Evolutionary conservation across 2,797 vertebrate genomes (phyloP), one percentile per base, ranked within the genome.

Genomic region (Aulostomus chinensis): DNA sequence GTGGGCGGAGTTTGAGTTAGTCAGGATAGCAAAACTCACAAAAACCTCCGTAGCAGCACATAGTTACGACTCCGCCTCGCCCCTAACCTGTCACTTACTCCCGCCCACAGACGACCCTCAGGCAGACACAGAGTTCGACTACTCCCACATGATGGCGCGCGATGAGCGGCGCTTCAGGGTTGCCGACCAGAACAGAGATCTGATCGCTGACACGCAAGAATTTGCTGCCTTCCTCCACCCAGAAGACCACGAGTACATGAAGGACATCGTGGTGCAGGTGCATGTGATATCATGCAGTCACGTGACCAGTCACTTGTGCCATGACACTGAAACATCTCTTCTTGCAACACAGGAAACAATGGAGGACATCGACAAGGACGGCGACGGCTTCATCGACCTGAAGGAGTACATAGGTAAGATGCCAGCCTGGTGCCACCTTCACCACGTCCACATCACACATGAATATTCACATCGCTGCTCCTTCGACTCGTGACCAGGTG

Each of bases 361-460:
- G 76, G 95, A 97, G 49, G 95, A 98, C 80, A 95, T 97, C 5
- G 96, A 98, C 83, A 95, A 94, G 86, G 93, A 98, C 9, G 91
- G 91, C 1, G 95, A 97, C 8, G 95, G 96, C 4, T 91, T 94
- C 77, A 96, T 98, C 5, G 90, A 96, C 67, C 71, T 96, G 41
- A 88, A 95, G 26, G 95, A 98, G 20, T 97, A 96, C 73, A 96
- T 98, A 1, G 94, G 96, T 97, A 68, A 93, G 89, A 17, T n/a
- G 3, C 2, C 9, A 8, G 4, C 8, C 25, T 8, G 25, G 25
- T 28, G 2, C 25, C 3, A 28, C 9, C 8, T 4, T 10, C 3
- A 2, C 8, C 8, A 9, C 2, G 25, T 28, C 2, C 25, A 4
- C 8, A 8, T 28, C 8, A 28, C 7, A 28, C 25, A 9, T 8